A percentile compares a stretch with the other conserved stretches of the same genome.
These are phyloP conservation scores for Pongo abelii DNA, from an alignment of 2,113 vertebrate genomes.

Conservation along the genomic window DNA sequence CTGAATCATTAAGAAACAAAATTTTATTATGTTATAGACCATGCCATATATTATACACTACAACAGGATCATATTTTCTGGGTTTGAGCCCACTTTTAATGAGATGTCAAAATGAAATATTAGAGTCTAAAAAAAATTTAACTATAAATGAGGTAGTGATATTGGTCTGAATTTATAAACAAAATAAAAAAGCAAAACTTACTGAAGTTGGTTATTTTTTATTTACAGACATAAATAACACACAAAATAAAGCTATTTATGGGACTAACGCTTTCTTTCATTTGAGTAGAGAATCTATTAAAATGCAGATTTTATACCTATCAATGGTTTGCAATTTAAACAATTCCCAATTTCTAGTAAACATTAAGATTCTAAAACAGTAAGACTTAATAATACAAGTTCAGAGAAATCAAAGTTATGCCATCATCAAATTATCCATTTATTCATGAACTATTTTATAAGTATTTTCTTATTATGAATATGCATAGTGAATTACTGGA, in stretches of 20 bases:
- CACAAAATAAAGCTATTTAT: constrained; percentile 36
- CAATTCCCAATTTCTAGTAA: constrained; percentile 48
- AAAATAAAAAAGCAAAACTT: constrained; percentile 45
- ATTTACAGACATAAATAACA: constrained; percentile 62
- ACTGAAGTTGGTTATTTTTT: constrained; percentile 64
- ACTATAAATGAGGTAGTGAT: constrained; percentile 72
- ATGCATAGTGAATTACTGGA: neutral
- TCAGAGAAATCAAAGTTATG: constrained; percentile 11
- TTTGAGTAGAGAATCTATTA: neutral
- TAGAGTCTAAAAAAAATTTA: constrained; percentile 81
- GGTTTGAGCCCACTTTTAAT: constrained; percentile 83
- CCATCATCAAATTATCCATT: neutral
- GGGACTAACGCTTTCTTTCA: constrained; percentile 27
- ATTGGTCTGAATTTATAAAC: constrained; percentile 55
- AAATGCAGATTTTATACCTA: constrained; percentile 48
- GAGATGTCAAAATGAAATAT: constrained; percentile 83
- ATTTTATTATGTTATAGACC: constrained; percentile 71
- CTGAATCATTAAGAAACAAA: constrained; percentile 80
- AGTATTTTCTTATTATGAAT: constrained; percentile 24
- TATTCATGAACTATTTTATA: neutral
- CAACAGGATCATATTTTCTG: constrained; percentile 78
- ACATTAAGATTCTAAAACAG: constrained; percentile 42
- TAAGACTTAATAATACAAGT: constrained; percentile 1
- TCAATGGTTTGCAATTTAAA: constrained; percentile 1
- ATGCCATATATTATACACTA: constrained; percentile 73